Evolutionary conservation across 2,797 vertebrate species (phyloP).

Genomic region (Centropyge bicolor): DNA sequence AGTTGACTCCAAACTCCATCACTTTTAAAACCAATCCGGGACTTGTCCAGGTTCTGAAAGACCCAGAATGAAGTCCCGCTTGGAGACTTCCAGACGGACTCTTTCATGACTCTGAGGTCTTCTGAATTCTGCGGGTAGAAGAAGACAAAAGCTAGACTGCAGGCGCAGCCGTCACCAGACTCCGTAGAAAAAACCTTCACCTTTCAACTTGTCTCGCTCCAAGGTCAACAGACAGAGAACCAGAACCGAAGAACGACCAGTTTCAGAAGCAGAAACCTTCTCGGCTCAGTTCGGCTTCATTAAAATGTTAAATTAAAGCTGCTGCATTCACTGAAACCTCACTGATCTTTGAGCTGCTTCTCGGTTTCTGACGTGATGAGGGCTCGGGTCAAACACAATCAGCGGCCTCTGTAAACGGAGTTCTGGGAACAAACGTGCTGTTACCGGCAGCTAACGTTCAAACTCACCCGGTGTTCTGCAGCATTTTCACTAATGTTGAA

Average conservation of each 20-base stretch:
- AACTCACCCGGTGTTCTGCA: no score
- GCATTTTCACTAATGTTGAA: no score
- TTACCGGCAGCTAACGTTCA: no score
- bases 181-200: not conserved
- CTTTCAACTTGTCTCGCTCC: not conserved
- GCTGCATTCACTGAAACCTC: not conserved
- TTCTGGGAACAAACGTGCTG: no score
- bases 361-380: not conserved
- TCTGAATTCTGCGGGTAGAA: not conserved
- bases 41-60: no score
- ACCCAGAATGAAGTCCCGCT: no score
- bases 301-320: rapidly evolving
- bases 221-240: not conserved
- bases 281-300: not conserved
- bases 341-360: no score
- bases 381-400: not conserved
- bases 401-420: rapidly evolving
- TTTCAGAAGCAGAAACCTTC: no score
- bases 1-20: no score
- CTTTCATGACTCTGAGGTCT: no score
- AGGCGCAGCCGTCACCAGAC: not conserved
- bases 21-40: no score
- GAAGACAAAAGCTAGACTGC: not conserved
- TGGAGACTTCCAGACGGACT: no score
- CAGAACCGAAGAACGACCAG: rapidly evolving